A percentile compares a stretch with the other conserved stretches of the same genome.
phyloP scores from a whole-genome alignment of 2,113 vertebrate genomes.

The Choloepus hoffmanni region DNA sequence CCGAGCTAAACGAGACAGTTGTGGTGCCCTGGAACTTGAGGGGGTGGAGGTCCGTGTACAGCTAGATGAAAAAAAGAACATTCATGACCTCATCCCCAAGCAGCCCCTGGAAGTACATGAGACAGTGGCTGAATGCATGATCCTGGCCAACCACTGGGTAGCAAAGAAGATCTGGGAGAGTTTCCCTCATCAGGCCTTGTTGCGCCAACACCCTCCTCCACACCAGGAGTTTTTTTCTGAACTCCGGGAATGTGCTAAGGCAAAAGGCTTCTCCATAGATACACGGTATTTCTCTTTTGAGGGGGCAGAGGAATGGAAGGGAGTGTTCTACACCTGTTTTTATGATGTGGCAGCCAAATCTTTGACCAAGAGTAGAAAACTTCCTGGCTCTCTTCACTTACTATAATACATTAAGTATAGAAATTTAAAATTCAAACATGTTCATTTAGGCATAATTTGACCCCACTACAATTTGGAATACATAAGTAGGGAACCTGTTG shows the following conservation, averaged over 20 bases:
- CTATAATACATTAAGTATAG: not conserved
- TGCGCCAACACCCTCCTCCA: constrained; percentile 94
- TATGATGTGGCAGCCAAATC: not conserved
- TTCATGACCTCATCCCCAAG: constrained; percentile 93
- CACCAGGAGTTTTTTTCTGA: constrained; percentile 93
- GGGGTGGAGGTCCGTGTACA: constrained; percentile 94
- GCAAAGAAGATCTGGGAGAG: constrained; percentile 93
- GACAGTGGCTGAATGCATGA: constrained; percentile 98
- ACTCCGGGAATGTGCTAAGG: constrained; percentile 91
- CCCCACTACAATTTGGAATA: not conserved
- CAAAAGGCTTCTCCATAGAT: constrained; percentile 92
- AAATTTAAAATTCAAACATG: not conserved
- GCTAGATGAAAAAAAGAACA: constrained; percentile 92
- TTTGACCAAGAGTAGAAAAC: constrained; percentile 35
- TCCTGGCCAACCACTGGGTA: constrained; percentile 99
- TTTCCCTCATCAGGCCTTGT: constrained; percentile 93
- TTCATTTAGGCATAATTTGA: not conserved
- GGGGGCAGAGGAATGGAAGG: not conserved
- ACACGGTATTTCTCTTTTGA: constrained; percentile 88
- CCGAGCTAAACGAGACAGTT: constrained; percentile 88
- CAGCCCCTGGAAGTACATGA: constrained; percentile 97
- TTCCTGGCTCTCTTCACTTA: not conserved
- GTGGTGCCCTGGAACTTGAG: constrained; percentile 95
- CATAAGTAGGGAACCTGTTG: not conserved
- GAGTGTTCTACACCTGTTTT: not conserved